Evolutionary conservation across 2,113 vertebrate species (phyloP), one percentile per base, ranked within the genome.

Genomic region (Lepus europaeus): DNA sequence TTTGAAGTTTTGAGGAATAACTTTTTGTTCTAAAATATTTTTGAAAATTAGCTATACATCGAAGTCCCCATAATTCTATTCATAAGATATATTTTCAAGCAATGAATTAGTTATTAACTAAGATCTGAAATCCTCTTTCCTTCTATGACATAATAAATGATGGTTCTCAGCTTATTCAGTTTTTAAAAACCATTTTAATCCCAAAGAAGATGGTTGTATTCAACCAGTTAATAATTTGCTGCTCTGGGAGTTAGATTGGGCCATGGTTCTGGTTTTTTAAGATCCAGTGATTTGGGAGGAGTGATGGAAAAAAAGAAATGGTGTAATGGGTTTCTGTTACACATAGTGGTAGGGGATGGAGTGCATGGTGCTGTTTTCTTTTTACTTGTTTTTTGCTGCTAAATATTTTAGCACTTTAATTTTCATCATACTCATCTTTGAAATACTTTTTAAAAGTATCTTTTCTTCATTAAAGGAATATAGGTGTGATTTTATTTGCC

Each of bases 1-100:
- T 96, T 86, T 92, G 53, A 91, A 87, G 66, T 93, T 87, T 86
- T 66, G 31, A 90, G 51, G 6, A 87, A 51, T 82, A 64, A 90
- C 36, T 86, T 77, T 81, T 88, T 27, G 87, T 79, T 94, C 19
- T 66, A 49, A 87, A 88, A 61, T 25, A 66, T 77, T 85, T 96
- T 95, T 95, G 31, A 87, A 22, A 95, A 59, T 45, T 45, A 88
- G 4, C 78, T 94, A 63, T 7, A 33, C 17, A 86, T 39, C 81
- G 27, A 76, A 92, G 33, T 1, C 23, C 25, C 45, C 49, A 3
- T 89, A 79, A 78, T 90, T 88, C 25, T 61, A 6, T 76, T 84
- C 53, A 70, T 31, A 89, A 16, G n/a, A 29, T 69, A 70, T 39
- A 70, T 95, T 95, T 89, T 94, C 22, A 77, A 25, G 88, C 5